Percentiles rank a stretch among this genome's conserved stretches.
Conservation (phyloP, 2,888 invertebrate species). For the Drosophila mayaguana region DNA sequence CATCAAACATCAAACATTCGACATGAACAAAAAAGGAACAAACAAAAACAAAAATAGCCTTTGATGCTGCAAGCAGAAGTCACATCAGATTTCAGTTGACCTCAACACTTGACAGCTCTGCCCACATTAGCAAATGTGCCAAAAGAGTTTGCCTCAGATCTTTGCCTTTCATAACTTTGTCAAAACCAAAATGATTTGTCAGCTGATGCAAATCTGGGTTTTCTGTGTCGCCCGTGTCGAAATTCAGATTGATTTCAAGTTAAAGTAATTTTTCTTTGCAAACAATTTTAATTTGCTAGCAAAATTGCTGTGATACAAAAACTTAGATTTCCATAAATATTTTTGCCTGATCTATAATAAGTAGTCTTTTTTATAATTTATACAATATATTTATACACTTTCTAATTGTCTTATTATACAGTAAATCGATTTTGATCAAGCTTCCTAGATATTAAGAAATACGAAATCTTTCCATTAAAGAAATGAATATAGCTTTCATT, state of each 20-base stretch:
- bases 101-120: background rate
- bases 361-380: no score
- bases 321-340: no score
- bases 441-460: no score
- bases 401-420: no score
- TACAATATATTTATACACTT: no score
- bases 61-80: conserved; percentile 14
- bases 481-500: no score
- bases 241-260: background rate
- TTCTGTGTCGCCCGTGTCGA: background rate
- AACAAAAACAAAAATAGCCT: conserved; percentile 15
- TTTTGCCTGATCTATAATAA: no score
- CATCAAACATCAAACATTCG: conserved; percentile 52
- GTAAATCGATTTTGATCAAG: no score
- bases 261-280: background rate
- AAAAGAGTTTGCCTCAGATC: background rate
- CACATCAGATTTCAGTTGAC: background rate
- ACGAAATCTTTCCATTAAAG: no score
- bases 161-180: conserved; percentile 2
- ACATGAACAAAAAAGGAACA: conserved; percentile 22
- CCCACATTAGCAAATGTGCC: background rate
- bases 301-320: background rate
- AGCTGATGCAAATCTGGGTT: background rate
- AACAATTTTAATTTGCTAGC: background rate
- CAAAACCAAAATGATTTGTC: background rate